These are phyloP conservation scores for Heterodera filipjevi DNA, from an alignment of 2,888 invertebrate species.

Conservation along the genomic window DNA sequence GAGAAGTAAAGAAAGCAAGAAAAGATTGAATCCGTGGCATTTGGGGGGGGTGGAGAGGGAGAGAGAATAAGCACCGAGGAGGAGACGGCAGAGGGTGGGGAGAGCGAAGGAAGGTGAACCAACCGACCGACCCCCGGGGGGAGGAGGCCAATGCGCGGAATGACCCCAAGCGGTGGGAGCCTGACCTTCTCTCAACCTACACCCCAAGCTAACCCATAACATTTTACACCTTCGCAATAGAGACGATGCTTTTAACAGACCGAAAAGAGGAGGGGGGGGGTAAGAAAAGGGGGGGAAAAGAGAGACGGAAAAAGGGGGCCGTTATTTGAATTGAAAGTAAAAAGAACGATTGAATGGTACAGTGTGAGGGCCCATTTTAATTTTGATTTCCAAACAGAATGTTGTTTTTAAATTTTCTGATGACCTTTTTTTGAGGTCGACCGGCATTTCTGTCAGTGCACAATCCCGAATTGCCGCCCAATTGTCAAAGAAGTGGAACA, in stretches of 20 bases:
- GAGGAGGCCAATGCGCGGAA: neutral
- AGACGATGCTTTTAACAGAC: too few species aligned
- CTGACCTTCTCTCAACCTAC: neutral
- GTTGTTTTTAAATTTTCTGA: neutral
- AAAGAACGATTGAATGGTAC: neutral
- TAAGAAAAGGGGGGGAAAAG: neutral
- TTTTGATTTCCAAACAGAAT: too few species aligned
- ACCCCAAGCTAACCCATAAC: neutral
- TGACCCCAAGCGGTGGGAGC: neutral
- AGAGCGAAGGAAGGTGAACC: neutral
- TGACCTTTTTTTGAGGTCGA: conserved; percentile 11
- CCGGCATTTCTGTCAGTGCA: conserved; percentile 22
- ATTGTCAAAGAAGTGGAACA: conserved; percentile 24
- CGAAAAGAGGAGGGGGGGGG: too few species aligned
- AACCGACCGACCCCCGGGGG: neutral
- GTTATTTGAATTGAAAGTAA: neutral
- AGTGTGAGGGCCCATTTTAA: too few species aligned
- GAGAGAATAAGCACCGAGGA: neutral
- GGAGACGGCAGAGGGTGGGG: neutral
- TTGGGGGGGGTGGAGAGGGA: neutral
- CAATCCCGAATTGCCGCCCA: conserved; percentile 14
- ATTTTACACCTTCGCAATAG: neutral
- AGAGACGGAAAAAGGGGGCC: neutral
- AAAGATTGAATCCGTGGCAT: neutral
- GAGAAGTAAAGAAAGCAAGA: neutral